Evolutionary conservation across 2,113 vertebrate genomes (phyloP).

Genomic region (Pycnonotus jocosus): DNA sequence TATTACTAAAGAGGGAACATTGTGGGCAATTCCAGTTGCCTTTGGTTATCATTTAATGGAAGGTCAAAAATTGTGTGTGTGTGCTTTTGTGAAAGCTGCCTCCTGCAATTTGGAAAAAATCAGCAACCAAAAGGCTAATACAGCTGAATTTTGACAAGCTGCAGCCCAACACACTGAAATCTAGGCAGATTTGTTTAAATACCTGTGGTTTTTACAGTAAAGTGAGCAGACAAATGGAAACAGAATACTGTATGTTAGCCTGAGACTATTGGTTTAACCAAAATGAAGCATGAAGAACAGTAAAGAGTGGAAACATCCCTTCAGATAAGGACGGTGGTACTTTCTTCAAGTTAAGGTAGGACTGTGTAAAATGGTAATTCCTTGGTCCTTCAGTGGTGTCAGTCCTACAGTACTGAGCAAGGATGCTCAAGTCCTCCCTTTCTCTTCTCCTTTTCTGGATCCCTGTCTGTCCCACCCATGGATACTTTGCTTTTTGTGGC

Average conservation of each 20-base stretch:
- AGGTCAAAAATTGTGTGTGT: background rate
- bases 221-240: background rate
- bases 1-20: background rate
- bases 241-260: background rate
- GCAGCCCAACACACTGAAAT: background rate
- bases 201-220: background rate
- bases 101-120: background rate
- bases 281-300: background rate
- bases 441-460: background rate
- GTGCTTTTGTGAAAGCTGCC: background rate
- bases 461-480: background rate
- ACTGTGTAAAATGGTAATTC: background rate
- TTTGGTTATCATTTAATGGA: background rate
- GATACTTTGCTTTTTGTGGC: background rate
- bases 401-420: background rate
- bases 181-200: background rate
- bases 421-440: background rate
- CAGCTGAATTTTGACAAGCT: background rate
- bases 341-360: background rate
- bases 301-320: background rate
- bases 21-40: background rate
- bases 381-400: background rate
- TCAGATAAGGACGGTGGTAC: background rate
- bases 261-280: background rate
- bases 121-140: background rate